Conservation (phyloP, 2,113 vertebrate species). For the Arvicanthis niloticus region DNA sequence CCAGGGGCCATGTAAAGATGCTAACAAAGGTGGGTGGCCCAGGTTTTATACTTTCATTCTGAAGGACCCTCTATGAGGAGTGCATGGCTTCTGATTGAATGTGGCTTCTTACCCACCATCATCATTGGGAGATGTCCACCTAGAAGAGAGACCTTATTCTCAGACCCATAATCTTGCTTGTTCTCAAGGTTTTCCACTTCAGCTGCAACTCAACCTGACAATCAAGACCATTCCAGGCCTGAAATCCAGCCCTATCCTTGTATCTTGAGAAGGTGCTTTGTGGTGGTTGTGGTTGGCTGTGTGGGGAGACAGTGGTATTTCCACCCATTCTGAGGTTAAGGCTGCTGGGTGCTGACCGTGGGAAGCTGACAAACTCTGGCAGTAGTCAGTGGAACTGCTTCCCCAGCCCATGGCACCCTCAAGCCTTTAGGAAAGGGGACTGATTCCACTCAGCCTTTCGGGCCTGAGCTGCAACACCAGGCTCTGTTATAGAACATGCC, state of each 20-base stretch:
- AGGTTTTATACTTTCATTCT: neutral
- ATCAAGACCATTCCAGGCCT: constrained; percentile 20
- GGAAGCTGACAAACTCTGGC: neutral
- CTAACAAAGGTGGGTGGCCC: neutral
- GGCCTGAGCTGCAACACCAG: neutral
- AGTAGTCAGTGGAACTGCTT: neutral
- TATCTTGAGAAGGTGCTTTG: neutral
- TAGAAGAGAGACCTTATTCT: neutral
- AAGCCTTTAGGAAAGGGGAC: neutral
- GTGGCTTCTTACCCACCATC: neutral
- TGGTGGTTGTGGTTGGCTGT: constrained; percentile 7
- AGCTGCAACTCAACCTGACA: constrained; percentile 2
- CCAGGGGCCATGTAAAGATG: neutral
- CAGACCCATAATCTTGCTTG: neutral
- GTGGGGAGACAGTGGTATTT: constrained; percentile 21
- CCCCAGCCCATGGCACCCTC: neutral
- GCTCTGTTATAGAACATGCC: constrained; percentile 1
- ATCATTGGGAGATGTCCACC: neutral
- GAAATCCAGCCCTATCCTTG: neutral
- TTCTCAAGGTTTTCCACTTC: constrained; percentile 35
- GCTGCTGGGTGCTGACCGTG: neutral
- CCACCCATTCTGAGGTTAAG: constrained; percentile 39
- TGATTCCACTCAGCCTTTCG: neutral
- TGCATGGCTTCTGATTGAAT: neutral
- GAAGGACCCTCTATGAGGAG: neutral